Base-by-base conservation (phyloP, 2,888 invertebrate genomes). In the Pinctada fucata region DNA sequence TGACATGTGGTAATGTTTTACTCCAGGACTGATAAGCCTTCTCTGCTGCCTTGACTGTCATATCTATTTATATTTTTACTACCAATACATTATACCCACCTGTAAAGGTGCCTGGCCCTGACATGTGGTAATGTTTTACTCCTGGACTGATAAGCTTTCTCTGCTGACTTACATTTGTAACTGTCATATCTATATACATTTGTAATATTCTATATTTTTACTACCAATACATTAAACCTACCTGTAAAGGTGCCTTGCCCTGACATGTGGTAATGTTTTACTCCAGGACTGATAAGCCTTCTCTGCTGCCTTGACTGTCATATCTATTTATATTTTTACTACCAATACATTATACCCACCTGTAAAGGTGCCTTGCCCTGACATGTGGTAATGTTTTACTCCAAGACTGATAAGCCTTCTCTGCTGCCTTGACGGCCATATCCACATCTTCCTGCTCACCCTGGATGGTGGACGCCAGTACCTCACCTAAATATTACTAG, bases 191-290 rank as follows among this genome's bases (percentile, higher is more conserved):
- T 31, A 31, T 31, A 31, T 31, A 31, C 31, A 31, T 31, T 31
- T 31, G 31, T 31, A 31, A 31, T 31, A 31, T 31, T 31, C 31
- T 31, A 31, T 31, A 31, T 31, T 31, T 31, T 31, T 31, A 31
- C 31, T 31, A 31, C 31, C 31, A 31, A 31, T 31, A 31, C 31
- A 31, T 31, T 31, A 31, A 13, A 50, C 73, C 67, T 76, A 92
- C 92, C 92, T 92, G 86, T 92, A 92, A 50, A 92, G 85, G 76
- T 91, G 86, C 58, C 90, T 82, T 6, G 92, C 91, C 69, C 92
- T 75, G 52, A 87, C 89, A 86, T 92, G 91, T 10, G 89, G 88
- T 10, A 90, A 81, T 16, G 88, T 82, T 48, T 86, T 88, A 79
- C 90, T 90, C 92, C 92, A 92, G 5, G 87, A 80, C 51, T 87